Percentiles rank a stretch among this genome's conserved stretches.
phyloP scores from a whole-genome alignment of 2,113 vertebrate genomes.

The Otolemur garnettii region DNA sequence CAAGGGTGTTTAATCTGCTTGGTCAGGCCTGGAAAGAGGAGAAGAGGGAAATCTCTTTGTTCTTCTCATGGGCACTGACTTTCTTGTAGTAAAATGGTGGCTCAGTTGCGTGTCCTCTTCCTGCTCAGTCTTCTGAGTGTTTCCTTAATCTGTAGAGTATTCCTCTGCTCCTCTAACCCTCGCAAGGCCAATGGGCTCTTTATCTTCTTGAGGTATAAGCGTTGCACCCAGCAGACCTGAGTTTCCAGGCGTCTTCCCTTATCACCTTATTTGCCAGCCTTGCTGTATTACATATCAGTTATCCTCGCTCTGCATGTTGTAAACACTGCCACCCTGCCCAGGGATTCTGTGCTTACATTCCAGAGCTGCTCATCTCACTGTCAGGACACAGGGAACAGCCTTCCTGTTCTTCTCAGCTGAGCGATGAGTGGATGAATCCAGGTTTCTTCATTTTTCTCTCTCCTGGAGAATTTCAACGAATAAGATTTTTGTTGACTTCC shows the following conservation, averaged over 20 bases:
- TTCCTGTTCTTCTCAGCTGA: too few relatives aligned
- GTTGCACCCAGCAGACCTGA: accelerated
- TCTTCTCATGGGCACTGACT: accelerated
- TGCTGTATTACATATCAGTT: neutral
- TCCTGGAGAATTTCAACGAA: too few relatives aligned
- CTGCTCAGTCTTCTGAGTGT: neutral
- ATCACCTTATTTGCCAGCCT: neutral
- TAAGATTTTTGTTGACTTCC: neutral
- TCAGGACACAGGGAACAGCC: neutral
- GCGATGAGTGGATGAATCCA: accelerated
- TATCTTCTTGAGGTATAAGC: neutral
- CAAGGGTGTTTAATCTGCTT: accelerated
- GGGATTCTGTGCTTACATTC: accelerated
- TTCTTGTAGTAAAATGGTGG: neutral
- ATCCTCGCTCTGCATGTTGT: neutral
- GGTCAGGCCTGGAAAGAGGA: too few relatives aligned
- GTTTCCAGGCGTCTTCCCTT: accelerated
- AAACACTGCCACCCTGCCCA: too few relatives aligned
- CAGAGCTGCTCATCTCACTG: accelerated
- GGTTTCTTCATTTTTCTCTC: too few relatives aligned
- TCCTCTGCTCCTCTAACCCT: accelerated
- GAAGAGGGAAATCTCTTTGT: accelerated
- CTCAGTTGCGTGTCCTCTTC: accelerated
- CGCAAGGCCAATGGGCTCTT: accelerated
- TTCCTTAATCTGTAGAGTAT: accelerated